phyloP scores from a whole-genome alignment of 2,113 vertebrate genomes.

The Paradoxurus hermaphroditus region DNA sequence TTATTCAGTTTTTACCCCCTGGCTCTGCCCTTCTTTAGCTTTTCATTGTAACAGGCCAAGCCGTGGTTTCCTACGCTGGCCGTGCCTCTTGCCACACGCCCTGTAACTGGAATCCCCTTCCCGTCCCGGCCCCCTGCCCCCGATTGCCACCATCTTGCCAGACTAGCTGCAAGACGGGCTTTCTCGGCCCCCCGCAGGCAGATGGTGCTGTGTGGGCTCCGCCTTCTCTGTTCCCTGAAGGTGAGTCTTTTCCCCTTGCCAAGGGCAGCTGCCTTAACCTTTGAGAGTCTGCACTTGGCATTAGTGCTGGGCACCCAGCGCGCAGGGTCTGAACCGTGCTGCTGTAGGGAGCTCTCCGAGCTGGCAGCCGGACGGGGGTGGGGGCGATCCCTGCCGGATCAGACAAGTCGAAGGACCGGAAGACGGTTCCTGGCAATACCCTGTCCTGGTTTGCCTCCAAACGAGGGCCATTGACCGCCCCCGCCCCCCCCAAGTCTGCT shows the following conservation, averaged over 20 bases:
- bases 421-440: background rate
- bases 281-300: background rate
- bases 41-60: background rate
- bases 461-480: background rate
- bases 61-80: background rate
- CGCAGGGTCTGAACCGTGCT: background rate
- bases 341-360: background rate
- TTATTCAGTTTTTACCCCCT: background rate
- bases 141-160: background rate
- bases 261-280: conserved; percentile 17
- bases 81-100: conserved; percentile 18
- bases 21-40: background rate
- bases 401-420: background rate
- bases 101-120: background rate
- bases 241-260: background rate
- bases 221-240: background rate
- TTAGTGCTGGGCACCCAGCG: background rate
- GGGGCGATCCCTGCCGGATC: background rate
- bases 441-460: background rate
- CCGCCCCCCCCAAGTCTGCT: background rate
- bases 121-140: background rate
- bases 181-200: background rate
- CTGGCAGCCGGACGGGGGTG: background rate
- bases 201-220: background rate
- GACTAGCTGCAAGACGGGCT: conserved; percentile 11